Evolutionary conservation across 2,888 invertebrate species (phyloP).

Genomic region (Pherbina coryleti): DNA sequence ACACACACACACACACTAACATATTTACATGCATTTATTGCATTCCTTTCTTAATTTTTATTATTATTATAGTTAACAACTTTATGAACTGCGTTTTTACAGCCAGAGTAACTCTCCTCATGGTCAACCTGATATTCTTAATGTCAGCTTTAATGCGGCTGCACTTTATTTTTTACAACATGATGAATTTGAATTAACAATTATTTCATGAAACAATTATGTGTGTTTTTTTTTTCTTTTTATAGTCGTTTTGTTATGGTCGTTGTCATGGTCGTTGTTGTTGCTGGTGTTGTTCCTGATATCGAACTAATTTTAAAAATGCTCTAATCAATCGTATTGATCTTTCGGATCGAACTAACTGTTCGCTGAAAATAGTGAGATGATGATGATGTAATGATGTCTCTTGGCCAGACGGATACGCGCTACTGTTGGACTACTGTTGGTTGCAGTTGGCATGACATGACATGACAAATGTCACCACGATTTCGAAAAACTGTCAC

Average conservation of each 20-base stretch:
- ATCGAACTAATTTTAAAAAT: slow-evolving; percentile 21
- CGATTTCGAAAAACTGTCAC: slow-evolving; percentile 17
- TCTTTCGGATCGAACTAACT: background rate
- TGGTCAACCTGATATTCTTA: slow-evolving; percentile 28
- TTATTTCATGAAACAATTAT: slow-evolving; percentile 15
- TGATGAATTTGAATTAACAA: background rate
- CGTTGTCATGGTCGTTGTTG: background rate
- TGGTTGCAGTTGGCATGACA: background rate
- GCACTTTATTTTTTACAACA: background rate
- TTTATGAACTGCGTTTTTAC: background rate
- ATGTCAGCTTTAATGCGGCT: slow-evolving; percentile 5
- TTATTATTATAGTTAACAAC: background rate
- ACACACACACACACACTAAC: background rate
- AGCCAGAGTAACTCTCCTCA: background rate
- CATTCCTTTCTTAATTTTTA: slow-evolving; percentile 32
- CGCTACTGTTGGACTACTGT: slow-evolving; percentile 1
- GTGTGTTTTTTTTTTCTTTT: background rate
- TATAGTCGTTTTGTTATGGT: background rate
- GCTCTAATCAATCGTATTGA: background rate
- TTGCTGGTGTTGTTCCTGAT: slow-evolving; percentile 1
- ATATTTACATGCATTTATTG: slow-evolving; percentile 13
- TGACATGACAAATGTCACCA: slow-evolving; percentile 37
- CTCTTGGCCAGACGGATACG: slow-evolving; percentile 19
- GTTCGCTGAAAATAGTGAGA: background rate
- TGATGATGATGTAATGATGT: slow-evolving; percentile 20